Evolutionary conservation across 2,888 invertebrate genomes (phyloP), one percentile per base, ranked within the genome.

Genomic region (Athalia circularis): DNA sequence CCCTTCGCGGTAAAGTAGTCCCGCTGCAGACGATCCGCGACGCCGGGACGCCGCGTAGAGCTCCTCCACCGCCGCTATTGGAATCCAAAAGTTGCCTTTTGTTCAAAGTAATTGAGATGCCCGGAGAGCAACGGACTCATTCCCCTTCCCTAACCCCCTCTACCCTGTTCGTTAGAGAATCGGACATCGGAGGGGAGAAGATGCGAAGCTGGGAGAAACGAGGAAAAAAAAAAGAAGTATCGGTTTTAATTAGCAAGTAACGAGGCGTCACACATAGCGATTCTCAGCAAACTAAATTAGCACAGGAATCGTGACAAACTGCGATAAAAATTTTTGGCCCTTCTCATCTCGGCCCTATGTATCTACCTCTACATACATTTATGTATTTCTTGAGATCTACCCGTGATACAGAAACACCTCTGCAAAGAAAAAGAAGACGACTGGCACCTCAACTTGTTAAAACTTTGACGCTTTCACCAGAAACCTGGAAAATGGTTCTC

Each of bases 61-160:
- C 47, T 13, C 52, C 45, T 11, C 8, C 59, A 57, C 8, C 57
- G n/a, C 72, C 47, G 47, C 59, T 15, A 45, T 45, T 13, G 72
- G 72, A 72, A 59, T 72, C 59, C 72, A 72, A 72, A 72, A 72
- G 72, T 59, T 72, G 72, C 72, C 72, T 72, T 72, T 72, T 72
- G 72, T 72, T 72, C 57, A 11, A 59, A 72, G 72, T 72, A 72
- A 72, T 72, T 72, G 57, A 72, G 57, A 72, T 72, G 72, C 59
- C 57, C 72, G 47, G 45, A 57, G 72, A 72, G 72, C 57, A 47
- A 72, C 59, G 72, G 45, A 59, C 13, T 29, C 29, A 57, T 13
- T 72, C 72, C 43, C 57, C 47, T 72, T 15, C 72, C 57, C 45
- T 47, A 47, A n/a, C 70, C 6, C 45, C 57, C 13, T 9, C 29